Percentiles rank a stretch among this genome's conserved stretches.
phyloP scores from a whole-genome alignment of 37 sponge, comb jelly and placozoan genomes.

The Halisarca cf. caerulea region DNA sequence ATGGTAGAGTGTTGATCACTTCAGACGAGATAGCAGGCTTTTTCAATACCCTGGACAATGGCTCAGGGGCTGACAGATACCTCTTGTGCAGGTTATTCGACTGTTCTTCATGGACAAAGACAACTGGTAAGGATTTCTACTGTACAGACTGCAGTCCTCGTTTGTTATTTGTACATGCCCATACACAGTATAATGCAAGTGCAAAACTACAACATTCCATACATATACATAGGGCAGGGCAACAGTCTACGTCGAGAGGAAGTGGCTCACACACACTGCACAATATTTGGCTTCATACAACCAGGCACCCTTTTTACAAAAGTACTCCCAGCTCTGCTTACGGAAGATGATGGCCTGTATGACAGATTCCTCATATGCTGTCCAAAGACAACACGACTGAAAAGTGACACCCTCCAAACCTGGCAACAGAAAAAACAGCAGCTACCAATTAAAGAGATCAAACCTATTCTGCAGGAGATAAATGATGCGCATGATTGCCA shows the following conservation, averaged over 20 bases:
- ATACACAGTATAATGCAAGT: no score
- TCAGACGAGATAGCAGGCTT: neutral
- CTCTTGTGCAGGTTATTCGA: neutral
- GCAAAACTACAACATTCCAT: no score
- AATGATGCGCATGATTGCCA: neutral
- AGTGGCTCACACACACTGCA: neutral
- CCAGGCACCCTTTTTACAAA: neutral
- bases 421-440: neutral
- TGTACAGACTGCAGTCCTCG: no score
- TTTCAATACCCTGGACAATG: neutral
- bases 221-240: neutral
- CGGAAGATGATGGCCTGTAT: neutral
- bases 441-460: neutral
- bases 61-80: neutral
- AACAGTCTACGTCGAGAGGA: neutral
- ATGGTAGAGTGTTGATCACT: neutral
- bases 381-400: neutral
- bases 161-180: no score
- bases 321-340: neutral
- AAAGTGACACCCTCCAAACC: neutral
- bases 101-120: neutral
- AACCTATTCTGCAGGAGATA: neutral
- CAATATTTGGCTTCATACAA: neutral
- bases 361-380: neutral
- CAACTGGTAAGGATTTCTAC: no score